A percentile compares a stretch with the other conserved stretches of the same genome.
These are phyloP conservation scores for Zaprionus lachaisei DNA, from an alignment of 1,140 invertebrate genomes.

Conservation along the genomic window DNA sequence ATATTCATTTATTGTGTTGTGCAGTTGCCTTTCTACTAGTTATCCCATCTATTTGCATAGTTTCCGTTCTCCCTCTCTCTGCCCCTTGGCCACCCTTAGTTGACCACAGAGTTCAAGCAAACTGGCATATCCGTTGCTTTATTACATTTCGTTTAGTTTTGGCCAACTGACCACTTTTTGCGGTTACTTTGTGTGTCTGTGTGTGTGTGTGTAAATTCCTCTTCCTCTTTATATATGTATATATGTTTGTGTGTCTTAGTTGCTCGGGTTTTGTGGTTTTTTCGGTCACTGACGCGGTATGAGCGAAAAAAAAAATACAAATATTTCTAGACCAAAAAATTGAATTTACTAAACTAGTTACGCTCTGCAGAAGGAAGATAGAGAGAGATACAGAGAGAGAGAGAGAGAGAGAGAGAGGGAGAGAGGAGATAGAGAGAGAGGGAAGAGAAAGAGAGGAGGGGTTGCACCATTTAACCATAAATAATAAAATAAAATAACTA, in stretches of 20 bases:
- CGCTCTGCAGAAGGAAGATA: slow-evolving; percentile 26
- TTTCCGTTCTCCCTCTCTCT: slow-evolving; percentile 5
- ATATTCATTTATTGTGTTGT: slow-evolving; percentile 78
- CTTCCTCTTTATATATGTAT: slow-evolving; percentile 5
- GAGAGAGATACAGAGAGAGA: slow-evolving; percentile 10
- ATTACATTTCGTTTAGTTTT: slow-evolving; percentile 83
- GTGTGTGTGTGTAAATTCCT: slow-evolving; percentile 35
- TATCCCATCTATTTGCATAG: slow-evolving; percentile 56
- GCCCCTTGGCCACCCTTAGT: neutral
- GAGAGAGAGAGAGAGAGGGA: slow-evolving; percentile 27
- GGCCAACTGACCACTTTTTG: slow-evolving; percentile 82
- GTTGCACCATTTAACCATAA: slow-evolving; percentile 79
- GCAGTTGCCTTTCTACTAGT: slow-evolving; percentile 25
- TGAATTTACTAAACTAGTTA: slow-evolving; percentile 80
- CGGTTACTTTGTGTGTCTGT: slow-evolving; percentile 67
- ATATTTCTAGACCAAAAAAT: slow-evolving; percentile 27
- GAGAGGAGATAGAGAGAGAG: slow-evolving; percentile 34
- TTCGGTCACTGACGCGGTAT: slow-evolving; percentile 76
- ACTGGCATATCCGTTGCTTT: slow-evolving; percentile 81
- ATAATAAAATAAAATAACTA: slow-evolving; percentile 83
- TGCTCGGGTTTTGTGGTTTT: slow-evolving; percentile 73
- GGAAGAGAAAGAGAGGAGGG: slow-evolving; percentile 42
- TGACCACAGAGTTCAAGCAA: slow-evolving; percentile 48
- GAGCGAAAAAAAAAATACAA: slow-evolving; percentile 32
- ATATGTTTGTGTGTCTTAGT: slow-evolving; percentile 56